A percentile compares a stretch with the other conserved stretches of the same genome.
These are phyloP conservation scores for Agapornis roseicollis DNA, from an alignment of 2,113 vertebrate species.

Conservation along the genomic window DNA sequence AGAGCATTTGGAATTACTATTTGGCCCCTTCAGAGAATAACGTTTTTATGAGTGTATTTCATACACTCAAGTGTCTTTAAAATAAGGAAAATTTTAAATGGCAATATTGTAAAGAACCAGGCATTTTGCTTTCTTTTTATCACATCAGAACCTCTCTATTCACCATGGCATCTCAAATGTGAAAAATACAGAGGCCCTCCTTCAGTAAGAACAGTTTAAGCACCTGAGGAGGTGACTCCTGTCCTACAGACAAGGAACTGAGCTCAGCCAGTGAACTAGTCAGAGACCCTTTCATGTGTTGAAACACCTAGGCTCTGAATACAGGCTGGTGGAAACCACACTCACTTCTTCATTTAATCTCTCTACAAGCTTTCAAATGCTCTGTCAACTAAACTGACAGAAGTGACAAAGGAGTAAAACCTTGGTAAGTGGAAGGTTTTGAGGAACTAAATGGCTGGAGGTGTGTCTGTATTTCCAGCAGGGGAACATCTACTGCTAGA, in stretches of 20 bases:
- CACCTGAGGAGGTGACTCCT: not conserved
- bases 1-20: not conserved
- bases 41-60: not conserved
- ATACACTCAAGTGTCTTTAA: not conserved
- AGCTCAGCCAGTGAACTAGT: accelerated
- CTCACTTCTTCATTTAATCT: not conserved
- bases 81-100: not conserved
- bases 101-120: not conserved
- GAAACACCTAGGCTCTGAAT: not conserved
- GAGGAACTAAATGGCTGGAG: not conserved
- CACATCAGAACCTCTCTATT: not conserved
- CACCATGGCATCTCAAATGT: not conserved
- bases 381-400: not conserved
- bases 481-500: not conserved
- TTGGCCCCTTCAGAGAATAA: not conserved
- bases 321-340: not conserved
- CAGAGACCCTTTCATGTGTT: not conserved
- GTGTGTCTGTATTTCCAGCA: not conserved
- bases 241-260: not conserved
- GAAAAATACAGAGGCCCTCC: not conserved
- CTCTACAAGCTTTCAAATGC: not conserved
- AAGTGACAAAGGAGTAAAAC: not conserved
- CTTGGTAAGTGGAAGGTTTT: not conserved
- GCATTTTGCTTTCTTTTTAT: not conserved
- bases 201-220: not conserved